These are phyloP conservation scores for Penaeus vannamei DNA, from an alignment of 1,140 invertebrate genomes.

Conservation along the genomic window DNA sequence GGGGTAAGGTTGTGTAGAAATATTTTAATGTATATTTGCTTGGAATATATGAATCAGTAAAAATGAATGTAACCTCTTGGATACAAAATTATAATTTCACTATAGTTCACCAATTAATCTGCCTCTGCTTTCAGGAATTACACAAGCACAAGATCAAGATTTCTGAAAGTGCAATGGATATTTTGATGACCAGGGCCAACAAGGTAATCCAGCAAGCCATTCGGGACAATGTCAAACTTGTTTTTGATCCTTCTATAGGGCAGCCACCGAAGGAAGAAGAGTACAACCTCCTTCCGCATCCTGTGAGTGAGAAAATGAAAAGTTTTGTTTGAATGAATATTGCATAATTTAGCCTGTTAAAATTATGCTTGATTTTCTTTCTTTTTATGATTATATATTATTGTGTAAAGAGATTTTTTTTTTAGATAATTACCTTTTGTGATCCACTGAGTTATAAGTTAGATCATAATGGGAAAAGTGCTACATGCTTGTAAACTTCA, in stretches of 20 bases:
- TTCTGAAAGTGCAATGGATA: slow-evolving; percentile 36
- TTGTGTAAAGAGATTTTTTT: too few relatives aligned
- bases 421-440: too few relatives aligned
- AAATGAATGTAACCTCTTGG: neutral
- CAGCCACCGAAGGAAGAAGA: slow-evolving; percentile 39
- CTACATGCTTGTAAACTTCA: too few relatives aligned
- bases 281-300: slow-evolving; percentile 42
- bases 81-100: neutral
- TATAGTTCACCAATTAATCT: neutral
- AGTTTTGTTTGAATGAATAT: neutral
- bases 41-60: neutral
- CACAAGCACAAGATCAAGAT: slow-evolving; percentile 14
- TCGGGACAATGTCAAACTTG: neutral
- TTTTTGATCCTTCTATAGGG: slow-evolving; percentile 1
- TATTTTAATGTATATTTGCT: neutral
- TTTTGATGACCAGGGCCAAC: slow-evolving; percentile 18
- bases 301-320: slow-evolving; percentile 23
- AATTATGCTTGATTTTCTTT: too few relatives aligned
- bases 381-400: too few relatives aligned
- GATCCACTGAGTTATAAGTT: too few relatives aligned
- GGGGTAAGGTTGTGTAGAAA: slow-evolving; percentile 21
- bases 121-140: slow-evolving; percentile 27
- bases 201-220: slow-evolving; percentile 31
- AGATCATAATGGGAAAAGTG: too few relatives aligned
- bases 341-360: too few relatives aligned